A percentile compares a stretch with the other conserved stretches of the same genome.
Evolutionary conservation across 2,113 vertebrate genomes (phyloP).

Genomic region (Oreochromis tanganicae): DNA sequence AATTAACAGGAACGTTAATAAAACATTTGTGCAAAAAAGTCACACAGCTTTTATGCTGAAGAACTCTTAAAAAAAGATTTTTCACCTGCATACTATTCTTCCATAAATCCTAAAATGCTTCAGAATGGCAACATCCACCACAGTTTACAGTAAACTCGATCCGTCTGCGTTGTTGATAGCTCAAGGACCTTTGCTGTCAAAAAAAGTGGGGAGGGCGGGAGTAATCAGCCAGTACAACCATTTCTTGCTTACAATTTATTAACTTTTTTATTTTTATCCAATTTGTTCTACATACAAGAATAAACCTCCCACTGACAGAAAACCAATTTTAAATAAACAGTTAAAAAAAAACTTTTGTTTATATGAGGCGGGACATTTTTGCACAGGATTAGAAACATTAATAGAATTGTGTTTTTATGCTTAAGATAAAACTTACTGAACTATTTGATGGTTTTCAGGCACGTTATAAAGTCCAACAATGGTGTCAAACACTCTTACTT

Average conservation of each 20-base stretch:
- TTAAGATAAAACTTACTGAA: neutral
- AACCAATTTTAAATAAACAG: neutral
- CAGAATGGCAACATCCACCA: neutral
- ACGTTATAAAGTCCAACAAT: neutral
- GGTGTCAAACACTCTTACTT: neutral
- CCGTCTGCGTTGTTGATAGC: neutral
- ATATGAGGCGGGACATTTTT: neutral
- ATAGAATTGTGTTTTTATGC: neutral
- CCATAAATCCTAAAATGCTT: neutral
- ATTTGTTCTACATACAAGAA: neutral
- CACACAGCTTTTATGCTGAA: neutral
- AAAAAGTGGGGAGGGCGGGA: neutral
- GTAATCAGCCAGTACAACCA: neutral
- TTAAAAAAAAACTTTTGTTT: accelerated
- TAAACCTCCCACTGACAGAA: neutral
- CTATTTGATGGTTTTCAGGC: neutral
- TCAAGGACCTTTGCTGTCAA: neutral
- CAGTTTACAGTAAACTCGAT: neutral
- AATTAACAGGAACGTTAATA: neutral
- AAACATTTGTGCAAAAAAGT: neutral
- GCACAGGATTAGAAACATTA: neutral
- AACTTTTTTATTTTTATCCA: neutral
- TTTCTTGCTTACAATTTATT: neutral
- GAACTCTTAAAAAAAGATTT: neutral
- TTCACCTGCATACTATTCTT: neutral